These are phyloP conservation scores for Synergus japonicus DNA, from an alignment of 2,888 invertebrate species.

Conservation along the genomic window DNA sequence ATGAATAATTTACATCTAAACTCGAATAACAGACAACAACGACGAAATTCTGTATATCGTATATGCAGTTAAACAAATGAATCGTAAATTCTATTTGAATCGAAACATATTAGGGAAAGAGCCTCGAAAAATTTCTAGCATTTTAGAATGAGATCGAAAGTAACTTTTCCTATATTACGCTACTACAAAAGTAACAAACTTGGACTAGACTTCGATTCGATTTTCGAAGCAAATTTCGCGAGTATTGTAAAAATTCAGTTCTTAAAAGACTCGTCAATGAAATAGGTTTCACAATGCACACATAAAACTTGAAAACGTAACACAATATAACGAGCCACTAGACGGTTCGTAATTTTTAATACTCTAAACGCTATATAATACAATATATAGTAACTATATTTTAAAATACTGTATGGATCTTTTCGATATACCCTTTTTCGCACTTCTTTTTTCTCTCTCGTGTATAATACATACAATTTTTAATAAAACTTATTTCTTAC, in stretches of 20 bases:
- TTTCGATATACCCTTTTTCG: constrained; percentile 46
- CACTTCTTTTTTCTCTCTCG: constrained; percentile 4
- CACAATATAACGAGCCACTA: constrained; percentile 18
- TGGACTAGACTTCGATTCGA: constrained; percentile 24
- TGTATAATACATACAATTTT: constrained; percentile 42
- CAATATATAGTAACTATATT: constrained; percentile 58
- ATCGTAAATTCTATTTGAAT: constrained; percentile 43
- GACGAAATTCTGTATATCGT: constrained; percentile 62
- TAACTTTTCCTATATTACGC: constrained; percentile 28
- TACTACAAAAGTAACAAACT: constrained; percentile 40
- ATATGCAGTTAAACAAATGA: constrained; percentile 72
- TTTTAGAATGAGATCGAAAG: constrained; percentile 5
- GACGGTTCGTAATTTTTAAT: constrained; percentile 28
- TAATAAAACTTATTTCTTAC: constrained; percentile 49
- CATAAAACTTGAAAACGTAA: constrained; percentile 47
- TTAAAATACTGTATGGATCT: constrained; percentile 71
- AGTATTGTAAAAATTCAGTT: constrained; percentile 22
- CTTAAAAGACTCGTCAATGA: constrained; percentile 19
- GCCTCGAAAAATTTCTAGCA: constrained; percentile 42
- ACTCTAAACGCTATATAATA: constrained; percentile 44
- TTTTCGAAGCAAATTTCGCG: constrained; percentile 29
- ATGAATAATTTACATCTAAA: constrained; percentile 30
- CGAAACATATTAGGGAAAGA: constrained; percentile 59
- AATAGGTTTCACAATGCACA: constrained; percentile 45
- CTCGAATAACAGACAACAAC: constrained; percentile 50